These are phyloP conservation scores for Kuschelorhynchus macadamiae DNA, from an alignment of 2,888 invertebrate genomes.

Conservation along the genomic window DNA sequence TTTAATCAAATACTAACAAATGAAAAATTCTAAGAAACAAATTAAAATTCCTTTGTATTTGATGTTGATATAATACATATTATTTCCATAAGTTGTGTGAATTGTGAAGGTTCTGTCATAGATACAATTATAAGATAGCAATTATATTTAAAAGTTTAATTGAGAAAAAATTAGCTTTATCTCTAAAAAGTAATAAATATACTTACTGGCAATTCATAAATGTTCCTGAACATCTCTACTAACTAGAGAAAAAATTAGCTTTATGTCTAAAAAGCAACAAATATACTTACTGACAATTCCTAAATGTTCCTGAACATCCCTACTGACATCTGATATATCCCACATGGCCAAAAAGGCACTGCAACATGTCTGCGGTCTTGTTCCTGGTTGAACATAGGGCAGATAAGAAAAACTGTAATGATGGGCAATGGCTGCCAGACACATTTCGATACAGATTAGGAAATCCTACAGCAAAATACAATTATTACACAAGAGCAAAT, in stretches of 20 bases:
- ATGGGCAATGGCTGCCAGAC: conserved; percentile 94
- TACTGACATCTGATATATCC: conserved; percentile 96
- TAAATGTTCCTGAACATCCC: conserved; percentile 93
- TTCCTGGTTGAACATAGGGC: conserved; percentile 77
- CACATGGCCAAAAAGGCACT: conserved; percentile 92
- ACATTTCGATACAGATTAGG: conserved; percentile 98
- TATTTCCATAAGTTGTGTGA: too few species aligned
- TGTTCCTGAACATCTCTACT: conserved; percentile 94
- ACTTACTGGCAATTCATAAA: conserved; percentile 87
- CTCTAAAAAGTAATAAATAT: not conserved
- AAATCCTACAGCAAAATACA: conserved; percentile 80
- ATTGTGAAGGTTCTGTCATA: too few species aligned
- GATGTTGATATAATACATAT: too few species aligned
- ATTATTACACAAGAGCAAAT: too few species aligned
- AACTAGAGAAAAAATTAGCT: too few species aligned
- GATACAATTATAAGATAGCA: too few species aligned
- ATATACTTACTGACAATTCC: conserved; percentile 83
- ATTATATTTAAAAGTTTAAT: too few species aligned
- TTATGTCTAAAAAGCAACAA: not conserved
- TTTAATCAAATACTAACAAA: too few species aligned
- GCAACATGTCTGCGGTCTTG: conserved; percentile 72
- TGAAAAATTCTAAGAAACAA: too few species aligned
- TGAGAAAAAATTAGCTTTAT: too few species aligned
- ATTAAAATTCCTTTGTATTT: too few species aligned
- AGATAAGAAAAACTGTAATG: conserved; percentile 96